A percentile compares a stretch with the other conserved stretches of the same genome.
Evolutionary conservation across 1,140 invertebrate genomes (phyloP).

Genomic region (Drosophila kohkoa): DNA sequence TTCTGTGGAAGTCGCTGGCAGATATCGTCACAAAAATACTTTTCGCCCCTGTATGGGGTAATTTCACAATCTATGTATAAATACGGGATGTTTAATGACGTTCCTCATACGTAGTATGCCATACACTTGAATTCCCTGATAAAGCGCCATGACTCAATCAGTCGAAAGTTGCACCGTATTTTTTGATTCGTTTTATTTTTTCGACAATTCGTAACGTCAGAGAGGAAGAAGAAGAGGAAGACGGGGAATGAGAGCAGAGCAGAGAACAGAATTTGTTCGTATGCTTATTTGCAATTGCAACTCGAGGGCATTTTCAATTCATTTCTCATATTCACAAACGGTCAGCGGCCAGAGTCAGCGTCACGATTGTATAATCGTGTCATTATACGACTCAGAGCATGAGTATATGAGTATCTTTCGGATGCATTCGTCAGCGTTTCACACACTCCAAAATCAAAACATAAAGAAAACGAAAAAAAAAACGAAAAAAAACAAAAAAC

Average conservation of each 20-base stretch:
- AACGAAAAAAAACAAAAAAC: conserved; percentile 8
- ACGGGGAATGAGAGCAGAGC: conserved; percentile 1
- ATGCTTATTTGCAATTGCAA: conserved; percentile 16
- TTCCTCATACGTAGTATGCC: neutral
- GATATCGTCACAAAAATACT: neutral
- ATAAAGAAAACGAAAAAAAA: neutral
- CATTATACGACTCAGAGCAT: conserved; percentile 12
- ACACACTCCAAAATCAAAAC: conserved; percentile 43
- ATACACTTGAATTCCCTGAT: neutral
- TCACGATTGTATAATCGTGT: conserved; percentile 76
- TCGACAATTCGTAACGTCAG: neutral
- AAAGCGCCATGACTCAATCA: conserved; percentile 6
- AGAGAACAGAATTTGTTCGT: no score
- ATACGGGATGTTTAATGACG: neutral
- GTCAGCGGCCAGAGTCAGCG: conserved; percentile 27
- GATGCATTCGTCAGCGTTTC: conserved; percentile 74
- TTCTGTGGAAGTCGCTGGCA: neutral
- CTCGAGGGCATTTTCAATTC: conserved; percentile 43
- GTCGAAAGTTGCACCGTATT: neutral
- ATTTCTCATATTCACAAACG: conserved; percentile 43
- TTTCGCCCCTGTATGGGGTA: neutral
- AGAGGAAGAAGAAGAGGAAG: neutral
- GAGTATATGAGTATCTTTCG: conserved; percentile 30
- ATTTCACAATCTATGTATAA: conserved; percentile 3
- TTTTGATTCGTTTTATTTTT: neutral